Conservation (phyloP, 1,140 invertebrate species). For the Heliconius hermathena region DNA sequence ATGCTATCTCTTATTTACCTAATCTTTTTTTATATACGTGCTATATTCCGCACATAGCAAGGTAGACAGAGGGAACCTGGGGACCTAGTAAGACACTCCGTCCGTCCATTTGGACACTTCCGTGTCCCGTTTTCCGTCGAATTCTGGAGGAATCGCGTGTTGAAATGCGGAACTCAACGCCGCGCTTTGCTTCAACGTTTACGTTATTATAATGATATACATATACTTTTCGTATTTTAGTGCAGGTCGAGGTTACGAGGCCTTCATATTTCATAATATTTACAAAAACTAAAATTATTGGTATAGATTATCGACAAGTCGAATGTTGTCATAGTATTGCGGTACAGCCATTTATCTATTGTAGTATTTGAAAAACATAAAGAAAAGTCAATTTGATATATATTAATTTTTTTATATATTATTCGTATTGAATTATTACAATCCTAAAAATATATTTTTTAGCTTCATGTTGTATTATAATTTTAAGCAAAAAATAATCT, state of each 20-base stretch:
- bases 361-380: constrained; percentile 15
- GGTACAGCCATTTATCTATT: constrained; percentile 24
- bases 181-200: too few relatives aligned
- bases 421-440: too few relatives aligned
- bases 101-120: too few relatives aligned
- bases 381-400: constrained; percentile 3
- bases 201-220: constrained; percentile 5
- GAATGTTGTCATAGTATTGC: constrained; percentile 32
- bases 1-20: neutral
- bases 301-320: constrained; percentile 16
- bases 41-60: too few relatives aligned
- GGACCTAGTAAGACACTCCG: too few relatives aligned
- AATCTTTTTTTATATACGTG: neutral
- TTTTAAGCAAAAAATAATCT: neutral
- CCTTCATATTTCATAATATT: constrained; percentile 19
- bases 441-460: neutral
- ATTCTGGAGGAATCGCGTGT: too few relatives aligned
- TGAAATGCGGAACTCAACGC: too few relatives aligned
- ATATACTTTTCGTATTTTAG: constrained; percentile 6
- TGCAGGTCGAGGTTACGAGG: neutral
- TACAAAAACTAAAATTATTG: constrained; percentile 26
- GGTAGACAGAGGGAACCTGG: too few relatives aligned
- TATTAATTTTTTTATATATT: too few relatives aligned
- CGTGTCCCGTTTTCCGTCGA: too few relatives aligned
- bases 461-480: too few relatives aligned